Conservation (phyloP, 2,113 vertebrate genomes). For the Prunella fulvescens region DNA sequence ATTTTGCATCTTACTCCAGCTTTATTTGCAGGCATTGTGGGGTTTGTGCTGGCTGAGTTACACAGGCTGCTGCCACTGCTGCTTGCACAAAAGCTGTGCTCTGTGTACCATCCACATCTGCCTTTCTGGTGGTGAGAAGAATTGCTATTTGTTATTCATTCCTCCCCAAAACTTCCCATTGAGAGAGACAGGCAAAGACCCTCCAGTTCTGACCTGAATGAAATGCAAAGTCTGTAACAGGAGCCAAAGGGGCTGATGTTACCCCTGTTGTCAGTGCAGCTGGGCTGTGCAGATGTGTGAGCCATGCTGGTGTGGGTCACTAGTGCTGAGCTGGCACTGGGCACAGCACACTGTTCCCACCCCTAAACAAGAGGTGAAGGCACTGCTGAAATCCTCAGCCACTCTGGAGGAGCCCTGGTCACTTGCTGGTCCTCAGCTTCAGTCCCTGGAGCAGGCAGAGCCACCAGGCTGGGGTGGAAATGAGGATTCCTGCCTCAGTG, state of each 20-base stretch:
- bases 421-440: not conserved
- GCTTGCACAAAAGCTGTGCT: not conserved
- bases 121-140: not conserved
- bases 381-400: not conserved
- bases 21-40: not conserved
- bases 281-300: not conserved
- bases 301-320: not conserved
- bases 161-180: not conserved
- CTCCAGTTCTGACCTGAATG: not conserved
- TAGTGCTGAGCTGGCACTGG: not conserved
- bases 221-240: not conserved
- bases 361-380: not conserved
- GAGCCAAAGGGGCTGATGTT: not conserved
- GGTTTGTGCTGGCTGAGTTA: not conserved
- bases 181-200: not conserved
- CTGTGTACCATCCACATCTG: rapidly evolving
- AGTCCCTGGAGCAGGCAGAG: rapidly evolving
- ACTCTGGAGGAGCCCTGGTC: not conserved
- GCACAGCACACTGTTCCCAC: too few relatives aligned
- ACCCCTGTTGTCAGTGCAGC: rapidly evolving
- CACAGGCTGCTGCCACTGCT: not conserved
- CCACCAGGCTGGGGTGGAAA: not conserved
- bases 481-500: not conserved
- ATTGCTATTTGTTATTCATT: not conserved
- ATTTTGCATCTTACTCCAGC: not conserved